Conservation (phyloP, 1,140 invertebrate species). For the Monomorium pharaonis region DNA sequence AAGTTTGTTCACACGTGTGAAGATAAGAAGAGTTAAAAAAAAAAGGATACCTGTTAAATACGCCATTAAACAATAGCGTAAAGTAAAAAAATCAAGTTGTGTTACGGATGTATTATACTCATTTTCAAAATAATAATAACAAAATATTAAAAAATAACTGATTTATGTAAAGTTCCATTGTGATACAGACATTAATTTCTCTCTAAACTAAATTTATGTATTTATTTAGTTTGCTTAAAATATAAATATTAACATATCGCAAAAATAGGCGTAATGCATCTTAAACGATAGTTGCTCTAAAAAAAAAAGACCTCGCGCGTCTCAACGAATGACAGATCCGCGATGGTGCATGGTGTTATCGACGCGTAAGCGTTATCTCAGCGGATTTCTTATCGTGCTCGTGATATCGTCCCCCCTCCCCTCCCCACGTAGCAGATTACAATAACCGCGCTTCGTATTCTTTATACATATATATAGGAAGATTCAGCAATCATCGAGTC, state of each 20-base stretch:
- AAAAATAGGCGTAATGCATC: too few relatives aligned
- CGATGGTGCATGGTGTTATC: conserved; percentile 41
- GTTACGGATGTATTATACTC: too few relatives aligned
- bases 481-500: conserved; percentile 4
- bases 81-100: neutral
- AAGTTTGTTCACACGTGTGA: neutral
- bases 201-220: too few relatives aligned
- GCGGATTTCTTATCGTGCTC: conserved; percentile 58
- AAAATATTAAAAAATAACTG: too few relatives aligned
- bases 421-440: conserved; percentile 33
- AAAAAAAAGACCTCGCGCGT: neutral
- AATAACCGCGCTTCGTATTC: conserved; percentile 36
- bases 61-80: neutral
- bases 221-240: too few relatives aligned
- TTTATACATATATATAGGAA: neutral
- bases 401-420: conserved; percentile 46
- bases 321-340: conserved; percentile 25
- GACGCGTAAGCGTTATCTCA: conserved; percentile 57
- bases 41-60: neutral
- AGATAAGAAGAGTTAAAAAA: neutral
- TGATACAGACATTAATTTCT: too few relatives aligned
- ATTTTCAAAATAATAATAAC: too few relatives aligned
- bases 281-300: neutral
- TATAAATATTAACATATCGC: too few relatives aligned
- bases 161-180: too few relatives aligned